Conservation (phyloP, 2,797 vertebrate genomes). For the Mastacembelus armatus region DNA sequence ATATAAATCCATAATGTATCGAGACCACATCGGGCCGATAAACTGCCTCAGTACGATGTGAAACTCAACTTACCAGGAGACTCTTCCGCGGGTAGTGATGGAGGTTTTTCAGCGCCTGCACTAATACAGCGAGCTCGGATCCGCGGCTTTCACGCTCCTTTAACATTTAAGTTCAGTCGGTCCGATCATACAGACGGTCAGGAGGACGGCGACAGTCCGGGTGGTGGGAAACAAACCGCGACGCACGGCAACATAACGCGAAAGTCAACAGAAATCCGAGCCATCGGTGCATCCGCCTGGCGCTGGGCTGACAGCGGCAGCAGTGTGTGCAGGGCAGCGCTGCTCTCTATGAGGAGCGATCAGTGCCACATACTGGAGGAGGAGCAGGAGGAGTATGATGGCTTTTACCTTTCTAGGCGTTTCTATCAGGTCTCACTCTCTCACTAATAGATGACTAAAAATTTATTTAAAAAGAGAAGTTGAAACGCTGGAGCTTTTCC, state of each 20-base stretch:
- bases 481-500: too few relatives aligned
- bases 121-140: constrained; percentile 29
- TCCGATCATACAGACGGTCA: constrained; percentile 20
- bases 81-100: constrained; percentile 43
- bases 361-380: constrained; percentile 50
- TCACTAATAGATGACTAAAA: too few relatives aligned
- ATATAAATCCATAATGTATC: background rate
- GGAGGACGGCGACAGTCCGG: constrained; percentile 26
- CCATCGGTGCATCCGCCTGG: constrained; percentile 56
- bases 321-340: constrained; percentile 34
- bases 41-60: constrained; percentile 31
- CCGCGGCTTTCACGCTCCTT: constrained; percentile 41
- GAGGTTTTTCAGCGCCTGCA: constrained; percentile 52
- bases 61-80: constrained; percentile 74
- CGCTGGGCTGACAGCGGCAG: constrained; percentile 25
- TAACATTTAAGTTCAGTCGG: constrained; percentile 35
- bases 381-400: constrained; percentile 28
- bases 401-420: constrained; percentile 4
- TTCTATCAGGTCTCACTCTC: constrained; percentile 45
- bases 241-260: constrained; percentile 48
- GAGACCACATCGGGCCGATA: background rate
- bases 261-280: constrained; percentile 56
- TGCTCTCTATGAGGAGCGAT: constrained; percentile 53
- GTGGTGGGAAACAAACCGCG: constrained; percentile 16
- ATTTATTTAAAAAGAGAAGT: too few relatives aligned